Conservation (phyloP, 2,888 invertebrate species). For the Elmis aenea region DNA sequence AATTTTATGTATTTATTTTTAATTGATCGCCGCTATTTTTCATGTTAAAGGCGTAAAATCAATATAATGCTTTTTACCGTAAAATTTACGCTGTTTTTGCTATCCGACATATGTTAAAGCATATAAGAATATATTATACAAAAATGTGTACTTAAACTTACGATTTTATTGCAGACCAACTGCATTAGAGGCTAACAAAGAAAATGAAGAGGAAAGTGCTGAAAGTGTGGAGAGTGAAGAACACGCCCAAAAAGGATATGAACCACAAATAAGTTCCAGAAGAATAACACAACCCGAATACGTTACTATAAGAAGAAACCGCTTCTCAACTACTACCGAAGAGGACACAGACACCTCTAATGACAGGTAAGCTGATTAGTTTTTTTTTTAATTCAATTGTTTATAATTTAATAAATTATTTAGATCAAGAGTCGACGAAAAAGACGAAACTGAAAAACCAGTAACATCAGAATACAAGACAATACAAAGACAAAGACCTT, state of each 20-base stretch:
- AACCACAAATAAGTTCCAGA: slow-evolving; percentile 29
- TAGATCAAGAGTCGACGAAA: too few relatives aligned
- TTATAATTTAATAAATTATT: too few relatives aligned
- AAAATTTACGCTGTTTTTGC: neutral
- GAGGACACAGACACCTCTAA: slow-evolving; percentile 3
- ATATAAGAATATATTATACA: neutral
- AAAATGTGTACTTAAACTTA: neutral
- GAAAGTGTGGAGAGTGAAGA: slow-evolving; percentile 21
- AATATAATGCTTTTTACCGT: too few relatives aligned
- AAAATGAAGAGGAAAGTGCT: slow-evolving; percentile 20
- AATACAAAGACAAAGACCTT: slow-evolving; percentile 53
- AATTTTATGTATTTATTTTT: too few relatives aligned
- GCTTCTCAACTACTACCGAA: slow-evolving; percentile 47
- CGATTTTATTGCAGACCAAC: slow-evolving; percentile 27
- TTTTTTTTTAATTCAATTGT: neutral
- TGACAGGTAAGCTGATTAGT: slow-evolving; percentile 5
- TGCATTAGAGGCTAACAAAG: slow-evolving; percentile 29
- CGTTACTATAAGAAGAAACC: slow-evolving; percentile 60
- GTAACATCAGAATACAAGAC: slow-evolving; percentile 65
- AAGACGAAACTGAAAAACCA: too few relatives aligned
- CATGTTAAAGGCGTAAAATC: too few relatives aligned
- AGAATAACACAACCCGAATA: slow-evolving; percentile 52
- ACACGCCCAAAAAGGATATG: slow-evolving; percentile 31
- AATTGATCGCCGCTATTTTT: too few relatives aligned
- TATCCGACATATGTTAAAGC: too few relatives aligned